phyloP scores from a whole-genome alignment of 2,113 vertebrate genomes.

The Larimichthys crocea region DNA sequence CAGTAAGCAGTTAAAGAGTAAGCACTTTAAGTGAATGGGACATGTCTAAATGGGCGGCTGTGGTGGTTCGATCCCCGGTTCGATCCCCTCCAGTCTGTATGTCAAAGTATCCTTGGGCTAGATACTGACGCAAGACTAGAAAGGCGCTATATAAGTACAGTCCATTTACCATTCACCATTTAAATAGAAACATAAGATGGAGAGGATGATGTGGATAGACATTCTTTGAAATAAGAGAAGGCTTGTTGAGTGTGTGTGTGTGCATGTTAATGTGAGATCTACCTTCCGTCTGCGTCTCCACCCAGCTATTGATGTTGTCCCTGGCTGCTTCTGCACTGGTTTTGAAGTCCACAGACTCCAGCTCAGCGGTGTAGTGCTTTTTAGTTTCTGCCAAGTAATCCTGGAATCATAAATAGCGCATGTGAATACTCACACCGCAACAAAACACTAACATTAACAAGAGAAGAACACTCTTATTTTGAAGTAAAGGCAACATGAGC shows the following conservation, averaged over 20 bases:
- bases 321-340: constrained; percentile 58
- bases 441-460: neutral
- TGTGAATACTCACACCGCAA: neutral
- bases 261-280: neutral
- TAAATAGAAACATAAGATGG: too few relatives aligned
- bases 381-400: constrained; percentile 63
- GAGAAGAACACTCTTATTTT: neutral
- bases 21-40: too few relatives aligned
- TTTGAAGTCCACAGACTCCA: constrained; percentile 77
- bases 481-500: neutral
- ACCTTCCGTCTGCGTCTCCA: constrained; percentile 80
- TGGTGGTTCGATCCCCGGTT: too few relatives aligned
- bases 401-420: constrained; percentile 60
- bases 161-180: too few relatives aligned
- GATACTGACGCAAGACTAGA: too few relatives aligned
- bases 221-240: too few relatives aligned
- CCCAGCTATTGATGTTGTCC: constrained; percentile 80
- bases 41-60: too few relatives aligned
- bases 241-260: neutral
- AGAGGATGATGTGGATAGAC: too few relatives aligned
- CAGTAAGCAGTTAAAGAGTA: too few relatives aligned
- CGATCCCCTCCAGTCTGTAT: too few relatives aligned
- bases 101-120: too few relatives aligned
- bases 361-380: constrained; percentile 70
- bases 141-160: too few relatives aligned